Conservation (phyloP, 2,797 vertebrate species). For the Centroberyx gerrardi region DNA sequence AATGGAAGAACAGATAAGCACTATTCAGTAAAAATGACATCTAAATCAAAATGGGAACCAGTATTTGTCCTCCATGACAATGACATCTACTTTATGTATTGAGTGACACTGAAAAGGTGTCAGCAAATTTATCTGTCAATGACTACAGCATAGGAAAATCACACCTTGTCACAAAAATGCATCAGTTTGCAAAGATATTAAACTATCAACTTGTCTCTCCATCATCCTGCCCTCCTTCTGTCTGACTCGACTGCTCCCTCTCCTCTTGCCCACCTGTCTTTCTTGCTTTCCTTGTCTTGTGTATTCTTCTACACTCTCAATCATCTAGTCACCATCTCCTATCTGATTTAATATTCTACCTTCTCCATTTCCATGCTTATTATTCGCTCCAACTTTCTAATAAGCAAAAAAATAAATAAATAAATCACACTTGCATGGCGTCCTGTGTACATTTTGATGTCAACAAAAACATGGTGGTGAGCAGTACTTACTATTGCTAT, state of each 20-base stretch:
- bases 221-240: slow-evolving; percentile 47
- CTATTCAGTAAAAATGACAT: slow-evolving; percentile 4
- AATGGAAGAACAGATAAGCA: slow-evolving; percentile 19
- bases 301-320: not conserved
- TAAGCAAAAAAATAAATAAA: not conserved
- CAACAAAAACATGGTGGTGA: no score
- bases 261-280: slow-evolving; percentile 7
- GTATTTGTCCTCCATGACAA: slow-evolving; percentile 4
- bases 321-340: not conserved
- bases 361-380: not conserved
- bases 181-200: slow-evolving; percentile 35
- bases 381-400: slow-evolving; percentile 6
- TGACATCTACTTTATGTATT: slow-evolving; percentile 11
- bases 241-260: slow-evolving; percentile 27
- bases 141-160: slow-evolving; percentile 10
- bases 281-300: not conserved
- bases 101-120: slow-evolving; percentile 7
- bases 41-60: slow-evolving; percentile 8
- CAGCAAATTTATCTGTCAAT: slow-evolving; percentile 17
- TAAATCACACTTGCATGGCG: no score
- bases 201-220: slow-evolving; percentile 48
- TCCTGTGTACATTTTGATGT: no score
- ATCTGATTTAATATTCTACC: not conserved
- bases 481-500: no score
- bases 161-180: slow-evolving; percentile 36